Base-by-base conservation (phyloP, 1,140 invertebrate genomes). In the Neuroterus valhalla region DNA sequence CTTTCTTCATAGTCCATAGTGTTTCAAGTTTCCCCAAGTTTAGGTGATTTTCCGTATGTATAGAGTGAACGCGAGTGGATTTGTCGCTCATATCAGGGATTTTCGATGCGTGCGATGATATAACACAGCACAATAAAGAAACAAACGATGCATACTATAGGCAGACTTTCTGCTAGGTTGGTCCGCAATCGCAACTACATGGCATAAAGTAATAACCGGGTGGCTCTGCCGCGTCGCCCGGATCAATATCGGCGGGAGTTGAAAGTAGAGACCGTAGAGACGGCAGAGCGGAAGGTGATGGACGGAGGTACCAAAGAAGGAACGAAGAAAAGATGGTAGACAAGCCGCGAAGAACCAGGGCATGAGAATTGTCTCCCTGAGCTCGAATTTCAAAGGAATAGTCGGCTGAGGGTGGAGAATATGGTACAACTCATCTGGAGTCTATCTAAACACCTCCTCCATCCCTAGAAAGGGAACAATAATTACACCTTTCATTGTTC, bases 231-330 rank as follows among this genome's bases (percentile, higher is more conserved):
- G 70, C 50, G 78, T 81, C 70, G 78, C 10, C 55, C 74, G 85
- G 86, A 87, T 87, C 86, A 84, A 87, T 89, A 88, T 87, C 85
- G 85, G 81, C 66, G 71, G 66, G 80, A 81, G 83, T 81, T 68
- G 73, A 78, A 78, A 72, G 73, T 72, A 71, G 66, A 66, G 71
- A 74, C 71, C 70, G 73, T 72, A 71, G 66, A 66, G 71, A 74
- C 71, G 71, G 45, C 66, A 26, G 55, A 66, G 67, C 62, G 46
- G 44, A 45, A 70, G 45, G n/a, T 50, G 70, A 68, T 68, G 78
- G 81, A 83, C 75, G 77, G 74, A 79, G 74, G 66, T 62, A 75
- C 68, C 66, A 72, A 75, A 46, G 77, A 81, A 80, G 62, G 74
- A 75, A 68, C 70, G 73, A 68, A 72, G 72, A 68, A 68, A 77